Conservation (phyloP, 2,113 vertebrate genomes). For the Odontophorus gujanensis region DNA sequence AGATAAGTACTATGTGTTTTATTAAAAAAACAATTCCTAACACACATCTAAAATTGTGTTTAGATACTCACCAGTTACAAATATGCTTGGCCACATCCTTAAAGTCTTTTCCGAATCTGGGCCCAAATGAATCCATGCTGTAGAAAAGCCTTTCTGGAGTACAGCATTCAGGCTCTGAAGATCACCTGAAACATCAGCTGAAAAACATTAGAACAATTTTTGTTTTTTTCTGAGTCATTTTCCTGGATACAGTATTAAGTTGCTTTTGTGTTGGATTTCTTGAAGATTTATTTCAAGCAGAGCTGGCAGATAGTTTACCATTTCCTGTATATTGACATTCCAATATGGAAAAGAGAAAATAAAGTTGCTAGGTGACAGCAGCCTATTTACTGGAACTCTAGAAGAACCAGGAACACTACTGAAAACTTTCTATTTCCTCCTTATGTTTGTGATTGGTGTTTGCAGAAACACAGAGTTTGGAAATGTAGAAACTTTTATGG, state of each 20-base stretch:
- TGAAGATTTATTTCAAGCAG: conserved; percentile 23
- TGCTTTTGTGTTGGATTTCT: neutral
- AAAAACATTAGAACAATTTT: neutral
- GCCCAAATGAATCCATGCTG: neutral
- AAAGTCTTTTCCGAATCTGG: neutral
- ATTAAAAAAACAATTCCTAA: neutral
- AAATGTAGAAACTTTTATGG: neutral
- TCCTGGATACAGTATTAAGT: neutral
- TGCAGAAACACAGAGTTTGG: neutral
- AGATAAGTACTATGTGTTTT: neutral
- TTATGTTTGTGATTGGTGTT: neutral
- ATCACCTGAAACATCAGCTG: neutral
- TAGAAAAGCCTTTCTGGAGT: neutral
- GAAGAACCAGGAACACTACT: neutral
- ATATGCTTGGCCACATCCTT: neutral
- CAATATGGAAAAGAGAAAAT: conserved; percentile 15
- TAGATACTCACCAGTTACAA: neutral
- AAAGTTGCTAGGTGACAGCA: conserved; percentile 7
- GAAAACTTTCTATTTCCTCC: neutral
- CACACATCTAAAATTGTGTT: neutral
- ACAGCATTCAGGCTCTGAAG: neutral
- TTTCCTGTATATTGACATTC: neutral
- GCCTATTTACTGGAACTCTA: neutral
- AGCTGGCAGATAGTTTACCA: neutral
- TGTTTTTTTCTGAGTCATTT: neutral